phyloP scores from a whole-genome alignment of 2,113 vertebrate species.

The Misgurnus mizolepis region DNA sequence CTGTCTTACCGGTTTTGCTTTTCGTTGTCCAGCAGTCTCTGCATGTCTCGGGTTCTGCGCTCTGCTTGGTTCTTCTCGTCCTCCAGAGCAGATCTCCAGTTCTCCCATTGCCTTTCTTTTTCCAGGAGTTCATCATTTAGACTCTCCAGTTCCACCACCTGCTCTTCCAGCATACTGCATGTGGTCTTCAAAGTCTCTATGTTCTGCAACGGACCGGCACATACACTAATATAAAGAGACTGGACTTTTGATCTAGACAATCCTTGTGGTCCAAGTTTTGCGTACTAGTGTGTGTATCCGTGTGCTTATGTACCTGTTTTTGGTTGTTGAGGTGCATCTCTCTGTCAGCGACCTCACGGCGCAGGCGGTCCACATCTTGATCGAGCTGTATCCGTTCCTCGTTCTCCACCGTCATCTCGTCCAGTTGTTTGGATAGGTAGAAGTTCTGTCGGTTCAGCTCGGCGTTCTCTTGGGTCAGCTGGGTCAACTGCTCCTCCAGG shows the following conservation, averaged over 20 bases:
- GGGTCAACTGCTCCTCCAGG: conserved; percentile 95
- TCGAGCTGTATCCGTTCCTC: conserved; percentile 90
- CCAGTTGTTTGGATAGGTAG: conserved; percentile 95
- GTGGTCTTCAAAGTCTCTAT: conserved; percentile 99
- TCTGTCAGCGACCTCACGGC: conserved; percentile 92
- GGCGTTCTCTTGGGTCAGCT: conserved; percentile 95
- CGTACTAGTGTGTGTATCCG: neutral
- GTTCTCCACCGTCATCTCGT: conserved; percentile 87
- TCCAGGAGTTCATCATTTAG: conserved; percentile 95
- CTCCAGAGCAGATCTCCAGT: conserved; percentile 89
- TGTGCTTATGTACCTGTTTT: conserved; percentile 81
- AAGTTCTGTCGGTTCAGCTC: conserved; percentile 98
- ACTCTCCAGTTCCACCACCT: conserved; percentile 97
- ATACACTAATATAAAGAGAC: neutral
- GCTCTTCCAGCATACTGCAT: conserved; percentile 98
- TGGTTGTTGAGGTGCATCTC: conserved; percentile 99
- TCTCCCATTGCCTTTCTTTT: conserved; percentile 97
- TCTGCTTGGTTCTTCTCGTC: conserved; percentile 97
- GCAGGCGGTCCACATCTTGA: conserved; percentile 92
- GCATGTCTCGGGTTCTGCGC: conserved; percentile 90
- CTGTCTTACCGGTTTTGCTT: conserved; percentile 89
- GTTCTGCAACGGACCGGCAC: conserved; percentile 78
- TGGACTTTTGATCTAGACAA: no score
- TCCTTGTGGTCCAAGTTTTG: no score
- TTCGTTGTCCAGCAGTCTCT: conserved; percentile 93